Conservation (phyloP, 2,113 vertebrate species). For the Chauna torquata region DNA sequence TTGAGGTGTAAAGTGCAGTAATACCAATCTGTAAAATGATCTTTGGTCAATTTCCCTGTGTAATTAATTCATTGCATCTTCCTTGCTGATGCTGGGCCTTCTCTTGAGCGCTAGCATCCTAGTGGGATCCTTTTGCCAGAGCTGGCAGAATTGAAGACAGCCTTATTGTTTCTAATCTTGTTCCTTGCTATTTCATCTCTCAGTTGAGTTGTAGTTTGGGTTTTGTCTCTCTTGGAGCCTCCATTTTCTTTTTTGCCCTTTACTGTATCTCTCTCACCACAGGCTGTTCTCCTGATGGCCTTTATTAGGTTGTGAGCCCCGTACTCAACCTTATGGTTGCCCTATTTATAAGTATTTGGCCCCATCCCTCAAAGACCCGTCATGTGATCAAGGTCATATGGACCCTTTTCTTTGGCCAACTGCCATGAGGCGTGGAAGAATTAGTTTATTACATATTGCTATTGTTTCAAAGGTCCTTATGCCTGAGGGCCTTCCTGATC, state of each 20-base stretch:
- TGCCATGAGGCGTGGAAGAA: background rate
- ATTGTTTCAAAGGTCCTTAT: background rate
- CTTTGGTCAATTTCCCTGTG: background rate
- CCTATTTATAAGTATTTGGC: background rate
- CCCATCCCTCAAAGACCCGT: background rate
- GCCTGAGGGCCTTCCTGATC: background rate
- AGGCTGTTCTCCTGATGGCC: background rate
- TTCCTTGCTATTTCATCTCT: background rate
- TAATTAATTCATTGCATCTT: background rate
- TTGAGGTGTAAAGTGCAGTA: background rate
- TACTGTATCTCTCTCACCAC: background rate
- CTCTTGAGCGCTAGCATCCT: background rate
- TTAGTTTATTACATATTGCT: background rate
- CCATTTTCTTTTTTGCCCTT: background rate
- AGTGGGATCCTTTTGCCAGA: background rate
- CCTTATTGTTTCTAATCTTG: background rate
- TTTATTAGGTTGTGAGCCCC: background rate
- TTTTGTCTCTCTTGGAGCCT: background rate
- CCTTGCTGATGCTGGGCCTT: background rate
- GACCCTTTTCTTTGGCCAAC: background rate
- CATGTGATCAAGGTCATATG: background rate
- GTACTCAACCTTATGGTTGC: background rate
- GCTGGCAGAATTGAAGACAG: background rate
- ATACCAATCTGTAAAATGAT: accelerated
- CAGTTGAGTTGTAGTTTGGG: background rate